Conservation (phyloP, 1,140 invertebrate genomes). For the Oreohelix idahoensis region DNA sequence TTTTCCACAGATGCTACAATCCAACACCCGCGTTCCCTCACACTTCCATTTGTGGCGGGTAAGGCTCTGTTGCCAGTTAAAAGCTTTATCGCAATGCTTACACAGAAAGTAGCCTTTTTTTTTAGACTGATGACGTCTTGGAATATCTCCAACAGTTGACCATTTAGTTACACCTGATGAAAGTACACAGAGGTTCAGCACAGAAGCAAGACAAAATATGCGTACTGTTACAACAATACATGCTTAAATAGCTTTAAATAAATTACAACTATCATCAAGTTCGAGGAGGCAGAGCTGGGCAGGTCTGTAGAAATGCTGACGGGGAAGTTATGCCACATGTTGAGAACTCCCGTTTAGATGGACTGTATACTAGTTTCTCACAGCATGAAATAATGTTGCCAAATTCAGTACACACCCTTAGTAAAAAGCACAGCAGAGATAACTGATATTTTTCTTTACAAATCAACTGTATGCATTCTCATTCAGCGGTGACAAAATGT, state of each 20-base stretch:
- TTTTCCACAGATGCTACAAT: constrained; percentile 40
- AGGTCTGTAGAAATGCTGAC: neutral
- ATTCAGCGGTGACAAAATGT: too few species aligned
- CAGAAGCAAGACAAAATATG: neutral
- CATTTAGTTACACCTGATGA: neutral
- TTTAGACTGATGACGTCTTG: neutral
- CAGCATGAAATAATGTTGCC: too few species aligned
- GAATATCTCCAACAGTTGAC: neutral
- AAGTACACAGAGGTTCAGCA: neutral
- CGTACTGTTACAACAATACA: neutral
- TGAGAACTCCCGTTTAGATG: too few species aligned
- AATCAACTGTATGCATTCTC: too few species aligned
- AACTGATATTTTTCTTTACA: too few species aligned
- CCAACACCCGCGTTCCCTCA: constrained; percentile 30
- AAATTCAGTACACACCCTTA: too few species aligned
- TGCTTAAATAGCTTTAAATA: neutral
- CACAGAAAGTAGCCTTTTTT: constrained; percentile 23
- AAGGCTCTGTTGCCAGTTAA: constrained; percentile 41
- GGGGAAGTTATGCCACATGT: neutral
- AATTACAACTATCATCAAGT: neutral
- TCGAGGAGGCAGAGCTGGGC: neutral
- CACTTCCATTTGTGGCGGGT: constrained; percentile 41
- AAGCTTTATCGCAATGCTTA: constrained; percentile 30
- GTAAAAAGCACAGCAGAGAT: too few species aligned
- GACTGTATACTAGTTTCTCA: too few species aligned